A percentile compares a stretch with the other conserved stretches of the same genome.
phyloP scores from a whole-genome alignment of 2,888 invertebrate species.

The Agrochola circellaris region DNA sequence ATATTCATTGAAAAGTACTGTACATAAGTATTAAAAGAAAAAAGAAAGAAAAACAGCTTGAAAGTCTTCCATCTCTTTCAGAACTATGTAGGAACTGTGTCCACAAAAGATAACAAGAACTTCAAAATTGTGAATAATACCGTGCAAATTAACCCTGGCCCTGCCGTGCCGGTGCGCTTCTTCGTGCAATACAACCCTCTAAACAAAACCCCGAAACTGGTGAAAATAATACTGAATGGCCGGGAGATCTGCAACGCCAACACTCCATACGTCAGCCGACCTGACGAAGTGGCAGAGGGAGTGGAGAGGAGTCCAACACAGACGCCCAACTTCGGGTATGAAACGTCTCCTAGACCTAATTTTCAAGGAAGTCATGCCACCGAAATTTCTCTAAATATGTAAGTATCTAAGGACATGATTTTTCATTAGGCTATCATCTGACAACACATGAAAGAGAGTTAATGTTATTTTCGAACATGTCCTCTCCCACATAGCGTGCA shows the following conservation, averaged over 20 bases:
- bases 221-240: conserved; percentile 90
- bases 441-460: too few relatives aligned
- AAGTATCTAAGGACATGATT: conserved; percentile 61
- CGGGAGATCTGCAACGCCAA: conserved; percentile 90
- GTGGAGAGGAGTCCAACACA: neutral
- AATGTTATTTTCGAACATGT: neutral
- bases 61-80: conserved; percentile 69
- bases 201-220: conserved; percentile 86
- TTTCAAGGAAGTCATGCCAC: conserved; percentile 73
- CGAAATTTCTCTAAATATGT: conserved; percentile 80
- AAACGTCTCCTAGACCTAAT: conserved; percentile 73
- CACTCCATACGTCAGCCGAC: conserved; percentile 72
- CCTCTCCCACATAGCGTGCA: neutral
- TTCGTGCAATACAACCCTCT: conserved; percentile 91
- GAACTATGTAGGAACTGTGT: conserved; percentile 92
- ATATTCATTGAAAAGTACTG: neutral
- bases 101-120: conserved; percentile 90
- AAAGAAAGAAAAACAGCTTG: neutral
- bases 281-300: conserved; percentile 48
- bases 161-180: conserved; percentile 90
- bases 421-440: too few relatives aligned
- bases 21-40: neutral
- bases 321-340: conserved; percentile 28
- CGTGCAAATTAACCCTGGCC: conserved; percentile 90
- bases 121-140: conserved; percentile 91